Base-by-base conservation (phyloP, 2,888 invertebrate species). In the Poecilus cupreus region DNA sequence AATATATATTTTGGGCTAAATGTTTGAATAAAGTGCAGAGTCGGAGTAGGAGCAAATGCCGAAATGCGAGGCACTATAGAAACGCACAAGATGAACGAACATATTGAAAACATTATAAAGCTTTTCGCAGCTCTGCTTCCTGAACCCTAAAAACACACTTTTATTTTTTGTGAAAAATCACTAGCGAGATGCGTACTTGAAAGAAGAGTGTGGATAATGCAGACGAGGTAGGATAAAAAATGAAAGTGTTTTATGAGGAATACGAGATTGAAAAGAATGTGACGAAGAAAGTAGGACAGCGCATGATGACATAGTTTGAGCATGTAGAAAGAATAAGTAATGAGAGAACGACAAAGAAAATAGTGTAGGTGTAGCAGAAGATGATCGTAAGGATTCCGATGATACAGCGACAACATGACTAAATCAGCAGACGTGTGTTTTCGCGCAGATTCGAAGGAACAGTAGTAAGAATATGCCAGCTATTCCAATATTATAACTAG, bases 181-280 rank as follows among this genome's bases (percentile, higher is more conserved):
- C 57, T 57, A 57, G 57, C 22, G 13, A 6, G 11, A 64, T 64
- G 24, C 26, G 3, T 49, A 49, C 32, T 49, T 49, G 32, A 75
- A 75, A 26, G 24, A 49, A 26, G 24, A 72, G 22, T 51, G 16
- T 32, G 74, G 74, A 75, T 75, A 75, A 75, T 75, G 51, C 32
- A 51, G 51, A 75, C 32, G 51, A 75, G 49, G 24, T 46, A 75
- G 46, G 74, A 75, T 49, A 51, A 75, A 51, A 75, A 49, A 75
- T 75, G 74, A 75, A 75, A 75, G 20, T 75, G 24, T 75, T 75
- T 51, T 75, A 75, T 75, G 74, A 75, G 46, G 74, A 75, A 75
- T 75, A 75, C 74, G 74, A 51, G 51, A 75, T 75, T 75, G 74
- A 75, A 72, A 72, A 51, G 74, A 75, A 75, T 51, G 49, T 51